Evolutionary conservation across 2,888 invertebrate genomes (phyloP).

Genomic region (Myopa testacea): DNA sequence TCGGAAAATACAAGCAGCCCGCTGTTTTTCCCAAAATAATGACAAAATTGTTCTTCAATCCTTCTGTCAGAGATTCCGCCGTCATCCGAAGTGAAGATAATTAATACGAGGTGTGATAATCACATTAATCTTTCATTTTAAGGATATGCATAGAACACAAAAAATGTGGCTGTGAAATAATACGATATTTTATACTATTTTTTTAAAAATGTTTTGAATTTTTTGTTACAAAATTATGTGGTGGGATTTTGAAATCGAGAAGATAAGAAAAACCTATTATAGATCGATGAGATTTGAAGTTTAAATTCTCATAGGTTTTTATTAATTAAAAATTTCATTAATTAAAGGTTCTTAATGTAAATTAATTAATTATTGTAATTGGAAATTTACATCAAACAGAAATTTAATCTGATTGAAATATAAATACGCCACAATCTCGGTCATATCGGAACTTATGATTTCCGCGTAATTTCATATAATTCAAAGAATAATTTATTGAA

Average conservation of each 20-base stretch:
- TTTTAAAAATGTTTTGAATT: background rate
- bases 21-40: background rate
- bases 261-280: background rate
- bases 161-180: slow-evolving; percentile 6
- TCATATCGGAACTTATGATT: too few relatives aligned
- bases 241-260: background rate
- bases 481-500: too few relatives aligned
- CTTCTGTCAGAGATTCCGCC: background rate
- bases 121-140: slow-evolving; percentile 21
- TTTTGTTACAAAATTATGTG: background rate
- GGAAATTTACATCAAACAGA: too few relatives aligned
- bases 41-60: background rate
- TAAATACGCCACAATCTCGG: too few relatives aligned
- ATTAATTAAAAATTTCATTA: background rate
- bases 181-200: background rate
- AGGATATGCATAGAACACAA: background rate
- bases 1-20: background rate
- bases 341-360: too few relatives aligned
- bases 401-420: too few relatives aligned
- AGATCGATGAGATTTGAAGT: background rate
- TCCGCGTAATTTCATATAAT: too few relatives aligned
- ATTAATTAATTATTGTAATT: too few relatives aligned
- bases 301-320: background rate
- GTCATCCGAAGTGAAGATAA: slow-evolving; percentile 31
- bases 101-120: slow-evolving; percentile 42